These are phyloP conservation scores for Myioborus melanocephalus DNA, from an alignment of 2,797 vertebrate genomes.

Conservation along the genomic window DNA sequence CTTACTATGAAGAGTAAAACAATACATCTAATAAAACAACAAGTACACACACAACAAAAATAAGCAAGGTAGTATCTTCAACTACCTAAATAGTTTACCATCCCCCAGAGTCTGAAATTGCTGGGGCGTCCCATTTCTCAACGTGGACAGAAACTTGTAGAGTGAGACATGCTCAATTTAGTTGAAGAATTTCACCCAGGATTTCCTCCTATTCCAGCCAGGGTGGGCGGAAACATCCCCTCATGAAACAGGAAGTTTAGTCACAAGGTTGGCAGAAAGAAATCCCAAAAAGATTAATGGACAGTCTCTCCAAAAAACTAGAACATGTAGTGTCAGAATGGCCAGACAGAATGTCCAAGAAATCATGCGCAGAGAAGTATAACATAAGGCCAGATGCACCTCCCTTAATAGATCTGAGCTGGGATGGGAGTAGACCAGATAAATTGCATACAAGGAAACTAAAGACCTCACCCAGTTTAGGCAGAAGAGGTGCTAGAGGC, in stretches of 20 bases:
- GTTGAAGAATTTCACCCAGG: background rate
- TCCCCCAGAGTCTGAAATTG: background rate
- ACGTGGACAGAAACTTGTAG: background rate
- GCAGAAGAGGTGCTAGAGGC: background rate
- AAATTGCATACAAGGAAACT: background rate
- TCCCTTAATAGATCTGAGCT: background rate
- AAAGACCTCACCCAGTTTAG: background rate
- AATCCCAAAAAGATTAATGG: background rate
- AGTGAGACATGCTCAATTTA: background rate
- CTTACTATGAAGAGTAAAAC: background rate
- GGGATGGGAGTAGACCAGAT: background rate
- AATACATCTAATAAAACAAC: background rate
- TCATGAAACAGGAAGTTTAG: background rate
- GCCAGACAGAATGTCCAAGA: background rate
- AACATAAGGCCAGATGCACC: background rate
- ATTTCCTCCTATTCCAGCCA: background rate
- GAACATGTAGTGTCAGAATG: background rate
- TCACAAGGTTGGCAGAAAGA: background rate
- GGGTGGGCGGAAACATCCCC: rapidly evolving
- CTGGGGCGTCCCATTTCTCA: background rate
- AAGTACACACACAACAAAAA: background rate
- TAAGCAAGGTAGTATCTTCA: background rate
- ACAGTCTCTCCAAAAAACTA: background rate
- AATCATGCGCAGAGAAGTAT: rapidly evolving
- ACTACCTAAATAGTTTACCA: background rate